Base-by-base conservation (phyloP, 2,113 vertebrate species). In the Lanius collurio region DNA sequence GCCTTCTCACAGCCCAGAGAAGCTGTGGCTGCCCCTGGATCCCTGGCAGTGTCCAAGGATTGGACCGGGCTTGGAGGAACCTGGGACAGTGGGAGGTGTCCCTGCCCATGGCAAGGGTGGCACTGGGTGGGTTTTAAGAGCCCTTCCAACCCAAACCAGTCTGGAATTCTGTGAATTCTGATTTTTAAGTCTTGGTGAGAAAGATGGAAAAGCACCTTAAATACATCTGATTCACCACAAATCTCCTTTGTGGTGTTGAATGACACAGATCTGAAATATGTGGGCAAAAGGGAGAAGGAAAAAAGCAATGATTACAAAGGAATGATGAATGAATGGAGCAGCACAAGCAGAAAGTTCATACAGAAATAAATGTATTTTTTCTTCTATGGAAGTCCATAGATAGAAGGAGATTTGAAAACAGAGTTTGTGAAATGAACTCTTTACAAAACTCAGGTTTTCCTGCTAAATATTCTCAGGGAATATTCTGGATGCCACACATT, bases 31-130 rank as follows among this genome's bases (percentile, higher is more conserved):
- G 31, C 14, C 53, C 31, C 83, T 73, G 82, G 23, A 42, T 31
- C 62, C 71, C 52, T 68, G 37, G 11, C 0, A 50, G 21, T 50
- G 62, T 0, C 53, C 53, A 7, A 52, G 26, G 46, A 26, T 0
- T 59, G 62, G 62, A 76, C 0, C 0, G 27, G 31, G 44, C 3
- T 50, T 11, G 71, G 31, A 68, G 52, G 21, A 35, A 0, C 21
- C 37, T 59, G 71, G 83, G 37, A 22, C 4, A 14, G 31, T 59
- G 71, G 37, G 0, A 52, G 37, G 17, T 68, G 53, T 22, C 73
- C 53, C 71, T 86, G 71, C 44, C 47, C 71, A 26, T 11, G 50
- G n/a, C 57, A 33, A n/a, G 23, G 18, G 23, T 28, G 59, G 5
- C 2, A 49, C 12, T 10, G 50, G 13, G 1, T 37, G 26, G 1